phyloP scores from a whole-genome alignment of 2,888 invertebrate species.

The Synanthedon formicaeformis region DNA sequence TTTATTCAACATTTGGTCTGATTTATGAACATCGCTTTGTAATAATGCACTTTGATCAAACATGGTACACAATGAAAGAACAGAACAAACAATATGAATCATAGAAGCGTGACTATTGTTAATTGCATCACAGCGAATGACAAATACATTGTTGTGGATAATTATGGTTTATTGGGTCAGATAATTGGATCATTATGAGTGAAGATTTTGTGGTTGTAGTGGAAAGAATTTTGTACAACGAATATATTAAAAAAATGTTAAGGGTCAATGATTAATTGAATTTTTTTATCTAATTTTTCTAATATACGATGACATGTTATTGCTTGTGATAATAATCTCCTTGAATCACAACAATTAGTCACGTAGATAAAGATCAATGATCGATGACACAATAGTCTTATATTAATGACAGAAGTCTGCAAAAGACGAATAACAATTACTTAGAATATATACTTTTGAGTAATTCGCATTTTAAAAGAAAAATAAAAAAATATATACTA shows the following conservation, averaged over 20 bases:
- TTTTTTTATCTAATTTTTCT: neutral
- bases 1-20: too few species aligned
- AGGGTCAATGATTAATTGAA: too few species aligned
- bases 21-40: too few species aligned
- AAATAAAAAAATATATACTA: too few species aligned
- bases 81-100: conserved; percentile 15
- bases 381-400: neutral
- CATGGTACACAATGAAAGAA: conserved; percentile 11
- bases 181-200: neutral
- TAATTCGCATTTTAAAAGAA: too few species aligned
- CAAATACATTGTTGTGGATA: conserved; percentile 6
- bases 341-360: neutral
- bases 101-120: conserved; percentile 8
- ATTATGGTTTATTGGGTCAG: neutral
- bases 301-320: neutral
- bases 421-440: too few species aligned
- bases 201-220: neutral
- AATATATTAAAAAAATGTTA: too few species aligned
- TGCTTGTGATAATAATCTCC: neutral
- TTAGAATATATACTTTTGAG: too few species aligned
- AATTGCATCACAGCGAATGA: conserved; percentile 8
- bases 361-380: neutral
- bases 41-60: neutral
- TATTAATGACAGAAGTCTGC: too few species aligned
- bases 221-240: too few species aligned